Conservation (phyloP, 2,797 vertebrate species). For the Gila robusta region DNA sequence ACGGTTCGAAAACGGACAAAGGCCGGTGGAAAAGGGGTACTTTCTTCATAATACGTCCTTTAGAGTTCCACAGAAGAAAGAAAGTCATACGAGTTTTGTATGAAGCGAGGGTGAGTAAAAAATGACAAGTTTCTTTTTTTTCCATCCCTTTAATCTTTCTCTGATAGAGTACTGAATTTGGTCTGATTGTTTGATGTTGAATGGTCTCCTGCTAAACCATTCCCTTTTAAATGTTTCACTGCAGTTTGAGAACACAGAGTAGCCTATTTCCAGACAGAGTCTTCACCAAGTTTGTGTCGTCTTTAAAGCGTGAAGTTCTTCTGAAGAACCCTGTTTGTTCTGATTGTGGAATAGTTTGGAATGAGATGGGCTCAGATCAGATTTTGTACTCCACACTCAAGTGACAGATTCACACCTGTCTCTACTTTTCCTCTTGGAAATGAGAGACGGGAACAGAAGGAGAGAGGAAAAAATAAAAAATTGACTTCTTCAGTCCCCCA, state of each 20-base stretch:
- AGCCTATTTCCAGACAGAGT: conserved; percentile 34
- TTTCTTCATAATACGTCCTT: neutral
- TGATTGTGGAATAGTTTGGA: conserved; percentile 49
- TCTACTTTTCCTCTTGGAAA: conserved; percentile 34
- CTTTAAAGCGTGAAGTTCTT: conserved; percentile 45
- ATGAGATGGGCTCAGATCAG: conserved; percentile 54
- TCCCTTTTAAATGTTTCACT: conserved; percentile 33
- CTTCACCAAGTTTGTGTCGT: conserved; percentile 29
- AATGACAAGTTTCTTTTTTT: neutral
- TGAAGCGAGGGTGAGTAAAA: neutral
- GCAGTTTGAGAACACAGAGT: conserved; percentile 51
- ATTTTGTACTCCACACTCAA: conserved; percentile 42
- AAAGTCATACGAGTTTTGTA: neutral
- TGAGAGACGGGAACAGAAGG: neutral
- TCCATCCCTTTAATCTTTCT: conserved; percentile 21
- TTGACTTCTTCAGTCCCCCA: conserved; percentile 28
- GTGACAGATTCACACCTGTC: conserved; percentile 40
- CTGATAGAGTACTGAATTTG: conserved; percentile 25
- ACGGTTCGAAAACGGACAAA: too few relatives aligned
- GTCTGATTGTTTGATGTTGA: conserved; percentile 23
- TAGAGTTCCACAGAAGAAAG: neutral
- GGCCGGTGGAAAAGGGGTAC: too few relatives aligned
- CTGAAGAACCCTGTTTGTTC: conserved; percentile 52
- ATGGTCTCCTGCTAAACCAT: conserved; percentile 28
- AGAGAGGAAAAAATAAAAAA: neutral